Evolutionary conservation across 2,797 vertebrate species (phyloP).

Genomic region (Girardinus metallicus): DNA sequence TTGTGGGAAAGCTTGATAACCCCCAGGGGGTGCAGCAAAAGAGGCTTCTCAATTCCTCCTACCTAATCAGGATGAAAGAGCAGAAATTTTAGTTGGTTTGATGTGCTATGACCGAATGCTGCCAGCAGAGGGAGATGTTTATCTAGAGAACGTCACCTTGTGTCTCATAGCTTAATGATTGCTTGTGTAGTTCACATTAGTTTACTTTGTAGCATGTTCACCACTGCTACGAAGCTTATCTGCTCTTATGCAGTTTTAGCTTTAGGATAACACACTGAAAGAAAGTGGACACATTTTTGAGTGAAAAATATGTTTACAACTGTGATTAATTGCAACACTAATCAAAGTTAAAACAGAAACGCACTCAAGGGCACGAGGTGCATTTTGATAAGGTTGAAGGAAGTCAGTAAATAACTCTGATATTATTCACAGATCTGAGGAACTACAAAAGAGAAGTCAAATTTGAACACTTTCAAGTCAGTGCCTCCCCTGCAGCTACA

Average conservation of each 20-base stretch:
- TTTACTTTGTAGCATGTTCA: background rate
- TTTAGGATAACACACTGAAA: background rate
- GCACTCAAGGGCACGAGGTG: conserved; percentile 6
- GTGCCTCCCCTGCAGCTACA: conserved; percentile 65
- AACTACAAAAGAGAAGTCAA: conserved; percentile 64
- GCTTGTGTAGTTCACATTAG: conserved; percentile 3
- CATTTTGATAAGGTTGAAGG: background rate
- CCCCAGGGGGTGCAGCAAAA: conserved; percentile 33
- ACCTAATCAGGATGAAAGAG: conserved; percentile 19
- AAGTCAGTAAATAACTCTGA: conserved; percentile 44
- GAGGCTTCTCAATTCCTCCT: conserved; percentile 26
- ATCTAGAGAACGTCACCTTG: conserved; percentile 18
- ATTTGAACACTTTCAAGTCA: conserved; percentile 75
- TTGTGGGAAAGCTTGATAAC: conserved; percentile 27
- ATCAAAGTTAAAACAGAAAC: conserved; percentile 24
- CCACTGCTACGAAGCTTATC: background rate
- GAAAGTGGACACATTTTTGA: conserved; percentile 1
- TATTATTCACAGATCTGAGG: conserved; percentile 58
- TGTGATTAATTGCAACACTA: conserved; percentile 5
- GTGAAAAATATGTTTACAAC: conserved; percentile 3
- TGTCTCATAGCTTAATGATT: background rate
- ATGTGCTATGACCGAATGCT: background rate
- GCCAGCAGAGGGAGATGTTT: conserved; percentile 71
- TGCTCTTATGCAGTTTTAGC: background rate
- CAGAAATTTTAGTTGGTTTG: background rate